These are phyloP conservation scores for Cryptotis parvus DNA, from an alignment of 2,113 vertebrate species.

Conservation along the genomic window DNA sequence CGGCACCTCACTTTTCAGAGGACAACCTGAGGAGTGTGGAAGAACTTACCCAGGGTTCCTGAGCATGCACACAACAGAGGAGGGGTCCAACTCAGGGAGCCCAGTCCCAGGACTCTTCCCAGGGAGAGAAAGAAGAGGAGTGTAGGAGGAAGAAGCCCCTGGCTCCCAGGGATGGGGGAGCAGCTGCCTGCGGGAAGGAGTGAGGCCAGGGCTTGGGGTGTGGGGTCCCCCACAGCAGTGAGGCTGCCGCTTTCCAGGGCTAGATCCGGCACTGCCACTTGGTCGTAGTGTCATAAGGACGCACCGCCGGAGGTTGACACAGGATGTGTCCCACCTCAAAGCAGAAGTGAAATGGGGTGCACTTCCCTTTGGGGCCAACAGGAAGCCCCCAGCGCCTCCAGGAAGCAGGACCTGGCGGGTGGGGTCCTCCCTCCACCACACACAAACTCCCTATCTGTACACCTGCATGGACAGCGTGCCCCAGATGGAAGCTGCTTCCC, in stretches of 20 bases:
- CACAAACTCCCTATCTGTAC: no score
- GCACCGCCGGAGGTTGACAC: neutral
- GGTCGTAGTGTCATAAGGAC: neutral
- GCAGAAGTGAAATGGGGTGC: constrained; percentile 63
- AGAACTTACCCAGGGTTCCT: neutral
- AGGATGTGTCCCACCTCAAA: constrained; percentile 68
- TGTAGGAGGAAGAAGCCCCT: neutral
- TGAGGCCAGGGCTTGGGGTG: neutral
- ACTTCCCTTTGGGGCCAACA: constrained; percentile 31
- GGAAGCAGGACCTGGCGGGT: no score
- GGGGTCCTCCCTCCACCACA: no score
- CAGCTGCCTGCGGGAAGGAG: neutral
- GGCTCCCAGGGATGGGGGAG: neutral
- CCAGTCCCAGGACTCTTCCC: neutral
- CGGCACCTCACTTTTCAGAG: neutral
- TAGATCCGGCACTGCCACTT: neutral
- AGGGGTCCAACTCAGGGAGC: neutral
- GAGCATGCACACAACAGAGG: neutral
- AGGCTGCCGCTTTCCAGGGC: neutral
- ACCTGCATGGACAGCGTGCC: no score
- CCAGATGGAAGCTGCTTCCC: no score
- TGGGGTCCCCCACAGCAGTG: neutral
- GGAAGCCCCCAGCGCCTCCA: neutral
- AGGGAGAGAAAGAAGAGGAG: no score
- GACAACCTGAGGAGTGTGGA: neutral